Conservation (phyloP, 1,140 invertebrate species). For the Drosophila leontia region DNA sequence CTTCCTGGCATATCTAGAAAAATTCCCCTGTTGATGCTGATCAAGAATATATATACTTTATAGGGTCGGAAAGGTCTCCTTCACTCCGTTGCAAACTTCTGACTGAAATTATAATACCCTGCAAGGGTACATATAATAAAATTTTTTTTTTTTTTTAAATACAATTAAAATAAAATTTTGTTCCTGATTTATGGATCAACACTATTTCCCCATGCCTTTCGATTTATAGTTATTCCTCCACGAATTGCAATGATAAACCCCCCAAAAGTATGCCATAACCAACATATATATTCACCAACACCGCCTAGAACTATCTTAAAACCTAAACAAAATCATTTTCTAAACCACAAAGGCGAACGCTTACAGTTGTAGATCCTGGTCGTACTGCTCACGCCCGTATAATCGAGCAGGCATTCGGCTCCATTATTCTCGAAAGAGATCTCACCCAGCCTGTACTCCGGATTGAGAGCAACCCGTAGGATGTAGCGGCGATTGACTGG, state of each 20-base stretch:
- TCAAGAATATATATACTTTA: too few species aligned
- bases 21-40: too few species aligned
- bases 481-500: constrained; percentile 91
- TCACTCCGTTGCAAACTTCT: too few species aligned
- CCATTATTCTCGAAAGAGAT: constrained; percentile 96
- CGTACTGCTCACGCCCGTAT: constrained; percentile 88
- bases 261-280: constrained; percentile 23
- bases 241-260: not conserved
- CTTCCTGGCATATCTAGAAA: too few species aligned
- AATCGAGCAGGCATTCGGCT: constrained; percentile 91
- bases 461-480: constrained; percentile 94
- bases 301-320: constrained; percentile 6
- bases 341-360: constrained; percentile 87
- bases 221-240: not conserved
- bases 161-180: too few species aligned
- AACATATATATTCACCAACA: not conserved
- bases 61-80: too few species aligned
- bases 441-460: constrained; percentile 91
- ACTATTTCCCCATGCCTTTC: not conserved
- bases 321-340: constrained; percentile 13
- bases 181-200: too few species aligned
- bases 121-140: too few species aligned
- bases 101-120: too few species aligned
- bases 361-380: constrained; percentile 91
- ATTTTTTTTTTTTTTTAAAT: too few species aligned